A percentile compares a stretch with the other conserved stretches of the same genome.
Conservation (phyloP, 2,113 vertebrate species). For the Heterotis niloticus region DNA sequence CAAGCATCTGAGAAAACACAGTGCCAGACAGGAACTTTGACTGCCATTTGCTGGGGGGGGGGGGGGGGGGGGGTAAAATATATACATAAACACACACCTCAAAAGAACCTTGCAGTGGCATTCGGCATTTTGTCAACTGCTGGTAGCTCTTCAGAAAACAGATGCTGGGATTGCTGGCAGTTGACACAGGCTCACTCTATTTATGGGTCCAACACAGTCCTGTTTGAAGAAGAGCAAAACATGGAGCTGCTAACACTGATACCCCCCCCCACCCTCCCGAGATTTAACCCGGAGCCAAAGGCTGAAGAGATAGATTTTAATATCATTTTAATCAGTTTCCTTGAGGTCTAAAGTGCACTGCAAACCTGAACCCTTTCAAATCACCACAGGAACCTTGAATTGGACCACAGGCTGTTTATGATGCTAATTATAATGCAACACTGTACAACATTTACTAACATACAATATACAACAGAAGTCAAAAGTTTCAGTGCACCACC, state of each 20-base stretch:
- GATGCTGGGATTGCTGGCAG: conserved; percentile 35
- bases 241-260: neutral
- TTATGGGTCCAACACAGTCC: conserved; percentile 16
- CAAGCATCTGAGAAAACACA: conserved; percentile 28
- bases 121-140: conserved; percentile 33
- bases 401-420: no score
- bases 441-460: no score
- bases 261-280: neutral
- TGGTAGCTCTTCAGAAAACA: conserved; percentile 35
- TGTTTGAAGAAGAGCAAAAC: conserved; percentile 10
- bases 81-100: neutral
- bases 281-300: neutral
- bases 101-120: conserved; percentile 22
- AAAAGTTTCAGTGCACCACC: no score
- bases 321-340: neutral
- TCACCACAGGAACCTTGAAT: no score
- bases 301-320: neutral
- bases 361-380: neutral
- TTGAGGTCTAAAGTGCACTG: neutral
- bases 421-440: no score
- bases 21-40: conserved; percentile 25
- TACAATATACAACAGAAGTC: no score
- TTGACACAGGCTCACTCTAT: conserved; percentile 14
- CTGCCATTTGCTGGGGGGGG: conserved; percentile 16
- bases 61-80: no score